Percentiles rank a stretch among this genome's conserved stretches.
phyloP scores from a whole-genome alignment of 2,888 invertebrate genomes.

The Abscondita cerata region DNA sequence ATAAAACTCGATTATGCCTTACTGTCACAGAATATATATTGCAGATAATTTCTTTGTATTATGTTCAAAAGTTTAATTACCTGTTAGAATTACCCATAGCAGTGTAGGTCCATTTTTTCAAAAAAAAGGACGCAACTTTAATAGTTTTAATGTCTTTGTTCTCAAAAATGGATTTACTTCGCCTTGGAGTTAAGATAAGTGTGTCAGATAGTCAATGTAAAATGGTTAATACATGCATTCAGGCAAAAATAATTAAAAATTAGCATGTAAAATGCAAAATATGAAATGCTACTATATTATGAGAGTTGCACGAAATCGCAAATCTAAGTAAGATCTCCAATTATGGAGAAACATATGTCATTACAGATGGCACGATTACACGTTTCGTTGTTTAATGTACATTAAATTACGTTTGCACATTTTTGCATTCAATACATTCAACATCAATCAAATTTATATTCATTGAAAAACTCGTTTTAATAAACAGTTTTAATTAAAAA shows the following conservation, averaged over 20 bases:
- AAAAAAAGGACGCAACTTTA: background rate
- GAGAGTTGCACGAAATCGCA: conserved; percentile 23
- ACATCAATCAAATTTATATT: conserved; percentile 10
- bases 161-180: conserved; percentile 14
- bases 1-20: conserved; percentile 38
- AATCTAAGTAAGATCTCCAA: conserved; percentile 28
- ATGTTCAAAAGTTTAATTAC: conserved; percentile 22
- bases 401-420: conserved; percentile 20
- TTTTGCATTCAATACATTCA: conserved; percentile 9
- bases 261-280: conserved; percentile 20
- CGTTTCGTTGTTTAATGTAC: conserved; percentile 20
- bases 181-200: conserved; percentile 15
- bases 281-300: conserved; percentile 19
- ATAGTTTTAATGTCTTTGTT: conserved; percentile 5
- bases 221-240: conserved; percentile 16
- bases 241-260: conserved; percentile 26
- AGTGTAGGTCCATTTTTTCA: background rate
- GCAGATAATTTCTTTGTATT: conserved; percentile 15
- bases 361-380: conserved; percentile 28
- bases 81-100: background rate
- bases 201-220: conserved; percentile 19
- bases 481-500: no score
- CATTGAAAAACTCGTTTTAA: no score
- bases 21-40: conserved; percentile 41
- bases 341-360: conserved; percentile 27